phyloP scores from a whole-genome alignment of 2,797 vertebrate genomes.

The Strix occidentalis region DNA sequence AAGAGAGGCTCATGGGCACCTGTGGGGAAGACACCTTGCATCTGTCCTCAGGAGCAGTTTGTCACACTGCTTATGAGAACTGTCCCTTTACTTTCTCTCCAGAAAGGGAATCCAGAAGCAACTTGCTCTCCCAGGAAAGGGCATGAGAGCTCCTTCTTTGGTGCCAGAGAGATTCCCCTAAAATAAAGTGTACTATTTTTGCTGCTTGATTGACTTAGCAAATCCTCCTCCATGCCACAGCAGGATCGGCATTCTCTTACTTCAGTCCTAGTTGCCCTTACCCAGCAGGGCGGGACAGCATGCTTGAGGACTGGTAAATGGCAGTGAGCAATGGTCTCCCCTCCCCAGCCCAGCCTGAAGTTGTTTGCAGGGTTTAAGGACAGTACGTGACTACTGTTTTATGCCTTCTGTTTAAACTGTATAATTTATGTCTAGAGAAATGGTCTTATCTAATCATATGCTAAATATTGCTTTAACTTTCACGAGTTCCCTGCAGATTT shows the following conservation, averaged over 20 bases:
- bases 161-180: not conserved
- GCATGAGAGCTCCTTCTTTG: not conserved
- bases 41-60: not conserved
- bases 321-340: not conserved
- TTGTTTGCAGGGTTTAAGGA: not conserved
- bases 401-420: not conserved
- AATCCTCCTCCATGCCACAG: not conserved
- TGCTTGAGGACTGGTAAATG: not conserved
- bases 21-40: not conserved
- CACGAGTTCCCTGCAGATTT: not conserved
- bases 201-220: not conserved
- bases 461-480: not conserved
- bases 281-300: not conserved
- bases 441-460: not conserved
- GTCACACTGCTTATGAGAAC: not conserved
- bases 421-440: not conserved
- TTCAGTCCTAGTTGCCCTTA: not conserved
- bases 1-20: fast-evolving
- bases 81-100: not conserved
- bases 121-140: not conserved
- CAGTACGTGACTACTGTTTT: not conserved
- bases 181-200: not conserved
- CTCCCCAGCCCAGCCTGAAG: not conserved
- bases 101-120: not conserved
- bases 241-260: not conserved